Conservation (phyloP, 2,113 vertebrate genomes). For the Neotoma lepida region DNA sequence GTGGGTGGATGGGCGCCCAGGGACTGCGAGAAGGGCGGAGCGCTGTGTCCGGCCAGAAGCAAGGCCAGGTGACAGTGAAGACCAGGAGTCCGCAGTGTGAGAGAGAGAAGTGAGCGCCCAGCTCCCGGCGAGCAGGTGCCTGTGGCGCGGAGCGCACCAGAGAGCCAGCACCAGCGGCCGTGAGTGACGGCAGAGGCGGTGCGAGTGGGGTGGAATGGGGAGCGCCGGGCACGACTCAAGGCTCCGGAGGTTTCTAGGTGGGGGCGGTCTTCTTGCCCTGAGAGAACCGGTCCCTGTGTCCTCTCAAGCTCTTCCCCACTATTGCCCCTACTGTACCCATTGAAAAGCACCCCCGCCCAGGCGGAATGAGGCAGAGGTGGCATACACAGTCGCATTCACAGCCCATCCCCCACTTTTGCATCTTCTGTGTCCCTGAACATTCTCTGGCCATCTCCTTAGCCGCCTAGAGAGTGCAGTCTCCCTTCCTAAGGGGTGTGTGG, state of each 20-base stretch:
- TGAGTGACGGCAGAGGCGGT: slow-evolving; percentile 75
- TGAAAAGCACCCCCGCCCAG: background rate
- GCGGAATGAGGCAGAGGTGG: background rate
- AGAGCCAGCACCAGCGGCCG: slow-evolving; percentile 59
- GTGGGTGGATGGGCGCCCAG: slow-evolving; percentile 17
- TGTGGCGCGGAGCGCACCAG: slow-evolving; percentile 55
- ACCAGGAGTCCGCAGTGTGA: slow-evolving; percentile 60
- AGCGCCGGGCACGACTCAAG: slow-evolving; percentile 66
- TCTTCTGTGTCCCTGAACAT: background rate
- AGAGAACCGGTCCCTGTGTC: background rate
- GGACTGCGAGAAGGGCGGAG: slow-evolving; percentile 34
- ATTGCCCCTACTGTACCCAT: background rate
- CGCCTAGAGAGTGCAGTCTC: background rate
- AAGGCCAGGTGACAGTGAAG: slow-evolving; percentile 56
- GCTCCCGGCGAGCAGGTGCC: slow-evolving; percentile 69
- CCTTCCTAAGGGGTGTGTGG: background rate
- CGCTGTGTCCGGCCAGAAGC: slow-evolving; percentile 30
- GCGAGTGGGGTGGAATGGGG: slow-evolving; percentile 58
- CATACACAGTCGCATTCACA: background rate
- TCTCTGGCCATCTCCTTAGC: background rate
- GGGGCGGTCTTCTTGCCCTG: slow-evolving; percentile 35
- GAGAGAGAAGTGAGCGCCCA: slow-evolving; percentile 68
- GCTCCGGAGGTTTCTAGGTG: slow-evolving; percentile 63
- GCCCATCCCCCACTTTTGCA: background rate
- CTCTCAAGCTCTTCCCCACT: background rate